Base-by-base conservation (phyloP, 2,888 invertebrate species). In the Plagodis dolabraria region DNA sequence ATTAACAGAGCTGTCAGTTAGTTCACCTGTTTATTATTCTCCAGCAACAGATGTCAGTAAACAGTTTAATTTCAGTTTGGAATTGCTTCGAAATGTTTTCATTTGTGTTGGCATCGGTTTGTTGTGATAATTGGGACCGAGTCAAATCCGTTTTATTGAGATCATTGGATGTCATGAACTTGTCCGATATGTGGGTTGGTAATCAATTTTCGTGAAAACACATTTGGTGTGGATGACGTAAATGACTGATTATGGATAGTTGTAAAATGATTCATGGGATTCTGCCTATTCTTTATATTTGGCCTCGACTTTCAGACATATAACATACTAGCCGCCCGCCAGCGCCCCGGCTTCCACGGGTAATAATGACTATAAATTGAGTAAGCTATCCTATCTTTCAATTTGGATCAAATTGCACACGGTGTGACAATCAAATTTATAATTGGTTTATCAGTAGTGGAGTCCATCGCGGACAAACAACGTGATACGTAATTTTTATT, bases 1-100 rank as follows among this genome's bases (percentile, higher is more conserved):
- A 53, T 50, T 50, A 61, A 61, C 53, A 47, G 50, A 61, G 43
- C 50, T 53, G 53, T 62, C 57, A 49, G 57, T 44, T 33, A 34
- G 48, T 62, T 62, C 54, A 57, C 62, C 57, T 62, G 57, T 62
- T 62, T 62, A 62, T 62, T 62, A 62, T 57, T 57, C 45, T 36
- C 47, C 50, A 54, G 53, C 48, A 51, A 33, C 60, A 61, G 56
- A 61, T 53, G 60, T 62, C 57, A 44, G 51, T 53, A 50, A 50
- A 53, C 48, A 48, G 47, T 58, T 57, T 57, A 54, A 62, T 53
- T 52, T 52, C 53, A 11, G 43, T 45, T 50, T 11, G 34, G 45
- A 50, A 50, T 42, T 43, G 50, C 10, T 50, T 43, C 11, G 43
- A 53, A 47, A 54, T 62, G 42, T 53, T 50, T 55, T 58, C 44